These are phyloP conservation scores for Plectrocnemia conspersa DNA, from an alignment of 1,140 invertebrate genomes.

Conservation along the genomic window DNA sequence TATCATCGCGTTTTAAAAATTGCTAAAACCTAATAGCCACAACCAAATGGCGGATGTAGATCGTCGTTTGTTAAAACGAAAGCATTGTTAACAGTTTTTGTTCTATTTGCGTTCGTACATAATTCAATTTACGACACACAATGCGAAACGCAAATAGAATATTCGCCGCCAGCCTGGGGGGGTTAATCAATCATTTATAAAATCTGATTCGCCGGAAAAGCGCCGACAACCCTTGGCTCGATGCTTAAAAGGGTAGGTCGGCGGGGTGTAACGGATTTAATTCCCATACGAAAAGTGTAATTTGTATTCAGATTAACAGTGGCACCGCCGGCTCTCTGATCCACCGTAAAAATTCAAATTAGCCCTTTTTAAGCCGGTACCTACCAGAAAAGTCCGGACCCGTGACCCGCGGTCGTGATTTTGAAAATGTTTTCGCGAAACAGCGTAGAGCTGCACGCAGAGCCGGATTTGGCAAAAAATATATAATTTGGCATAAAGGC, in stretches of 20 bases:
- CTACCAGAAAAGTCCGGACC: neutral
- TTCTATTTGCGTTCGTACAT: no score
- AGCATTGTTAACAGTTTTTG: no score
- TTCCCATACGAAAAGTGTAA: constrained; percentile 27
- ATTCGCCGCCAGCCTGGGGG: no score
- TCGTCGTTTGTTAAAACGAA: no score
- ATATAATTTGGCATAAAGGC: neutral
- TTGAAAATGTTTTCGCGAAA: neutral
- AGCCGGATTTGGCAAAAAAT: neutral
- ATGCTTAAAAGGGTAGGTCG: constrained; percentile 18
- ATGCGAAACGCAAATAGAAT: no score
- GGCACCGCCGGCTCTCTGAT: constrained; percentile 15
- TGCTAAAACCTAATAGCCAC: no score
- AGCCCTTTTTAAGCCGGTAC: constrained; percentile 24
- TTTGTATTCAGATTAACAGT: constrained; percentile 31
- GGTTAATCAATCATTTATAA: constrained; percentile 18
- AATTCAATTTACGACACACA: no score
- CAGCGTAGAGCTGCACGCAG: neutral
- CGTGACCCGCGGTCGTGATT: constrained; percentile 4
- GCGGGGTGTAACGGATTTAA: constrained; percentile 21
- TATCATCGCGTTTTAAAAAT: no score
- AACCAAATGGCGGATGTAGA: no score
- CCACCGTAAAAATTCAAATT: constrained; percentile 32
- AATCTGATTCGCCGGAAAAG: constrained; percentile 11
- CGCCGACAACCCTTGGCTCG: neutral